These are phyloP conservation scores for Periphyllus acericola DNA, from an alignment of 2,888 invertebrate species.

Conservation along the genomic window DNA sequence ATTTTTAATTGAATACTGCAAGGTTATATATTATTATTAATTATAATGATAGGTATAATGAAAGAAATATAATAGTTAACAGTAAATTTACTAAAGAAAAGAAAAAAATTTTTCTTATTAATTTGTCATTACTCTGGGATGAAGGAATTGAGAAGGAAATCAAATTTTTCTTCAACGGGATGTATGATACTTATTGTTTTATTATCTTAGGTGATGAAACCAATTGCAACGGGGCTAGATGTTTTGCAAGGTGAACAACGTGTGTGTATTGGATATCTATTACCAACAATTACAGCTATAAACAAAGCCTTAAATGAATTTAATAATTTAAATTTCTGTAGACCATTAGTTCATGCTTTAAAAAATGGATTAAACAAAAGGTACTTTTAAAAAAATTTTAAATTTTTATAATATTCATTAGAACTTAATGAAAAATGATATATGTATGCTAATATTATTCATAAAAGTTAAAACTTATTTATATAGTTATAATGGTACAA, in stretches of 20 bases:
- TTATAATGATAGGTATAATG: too few relatives aligned
- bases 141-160: background rate
- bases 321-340: conserved; percentile 11
- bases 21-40: too few relatives aligned
- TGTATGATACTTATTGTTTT: conserved; percentile 3
- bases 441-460: background rate
- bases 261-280: background rate
- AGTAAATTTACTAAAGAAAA: too few relatives aligned
- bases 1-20: too few relatives aligned
- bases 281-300: conserved; percentile 5
- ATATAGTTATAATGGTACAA: too few relatives aligned
- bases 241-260: background rate
- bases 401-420: background rate
- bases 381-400: background rate
- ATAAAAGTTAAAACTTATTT: too few relatives aligned
- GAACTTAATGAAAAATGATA: conserved; percentile 8
- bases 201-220: conserved; percentile 23
- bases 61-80: too few relatives aligned
- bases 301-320: conserved; percentile 8
- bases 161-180: background rate
- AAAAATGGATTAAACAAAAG: conserved; percentile 1
- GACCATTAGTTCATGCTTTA: conserved; percentile 21
- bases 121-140: too few relatives aligned
- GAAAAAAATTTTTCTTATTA: too few relatives aligned
- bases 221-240: conserved; percentile 3